Conservation (phyloP, 2,888 invertebrate species). For the Clusia tigrina region DNA sequence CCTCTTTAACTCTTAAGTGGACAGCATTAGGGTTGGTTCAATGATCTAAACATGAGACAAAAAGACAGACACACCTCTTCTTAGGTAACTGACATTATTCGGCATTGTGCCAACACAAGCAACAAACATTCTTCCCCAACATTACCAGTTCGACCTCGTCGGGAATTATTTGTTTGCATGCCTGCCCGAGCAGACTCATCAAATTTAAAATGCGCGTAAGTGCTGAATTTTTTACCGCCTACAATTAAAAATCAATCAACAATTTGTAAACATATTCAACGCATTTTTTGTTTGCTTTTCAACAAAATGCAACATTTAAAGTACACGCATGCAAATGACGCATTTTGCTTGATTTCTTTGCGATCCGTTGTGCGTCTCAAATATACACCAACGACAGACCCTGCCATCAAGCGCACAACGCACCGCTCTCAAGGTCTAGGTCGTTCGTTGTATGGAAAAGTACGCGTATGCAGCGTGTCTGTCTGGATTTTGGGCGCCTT, state of each 20-base stretch:
- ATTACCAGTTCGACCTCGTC: too few species aligned
- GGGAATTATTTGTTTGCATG: too few species aligned
- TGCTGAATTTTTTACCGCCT: background rate
- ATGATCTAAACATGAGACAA: too few species aligned
- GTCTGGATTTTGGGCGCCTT: too few species aligned
- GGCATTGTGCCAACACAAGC: too few species aligned
- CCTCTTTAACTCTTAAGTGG: too few species aligned
- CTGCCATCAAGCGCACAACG: constrained; percentile 17
- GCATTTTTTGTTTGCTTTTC: background rate
- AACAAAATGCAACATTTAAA: constrained; percentile 1
- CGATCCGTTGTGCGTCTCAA: constrained; percentile 1
- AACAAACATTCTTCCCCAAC: too few species aligned
- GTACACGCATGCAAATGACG: constrained; percentile 19
- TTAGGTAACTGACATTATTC: too few species aligned
- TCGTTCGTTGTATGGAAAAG: constrained; percentile 27
- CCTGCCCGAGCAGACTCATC: too few species aligned
- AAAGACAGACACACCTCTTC: too few species aligned
- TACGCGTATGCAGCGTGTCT: background rate
- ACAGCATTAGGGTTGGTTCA: too few species aligned
- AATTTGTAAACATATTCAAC: background rate
- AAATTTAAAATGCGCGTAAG: too few species aligned
- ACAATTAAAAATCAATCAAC: constrained; percentile 18
- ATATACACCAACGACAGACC: background rate
- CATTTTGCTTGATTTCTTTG: background rate
- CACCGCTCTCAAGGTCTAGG: constrained; percentile 53